Conservation (phyloP, 2,797 vertebrate genomes). For the Cyprinodon diabolis region DNA sequence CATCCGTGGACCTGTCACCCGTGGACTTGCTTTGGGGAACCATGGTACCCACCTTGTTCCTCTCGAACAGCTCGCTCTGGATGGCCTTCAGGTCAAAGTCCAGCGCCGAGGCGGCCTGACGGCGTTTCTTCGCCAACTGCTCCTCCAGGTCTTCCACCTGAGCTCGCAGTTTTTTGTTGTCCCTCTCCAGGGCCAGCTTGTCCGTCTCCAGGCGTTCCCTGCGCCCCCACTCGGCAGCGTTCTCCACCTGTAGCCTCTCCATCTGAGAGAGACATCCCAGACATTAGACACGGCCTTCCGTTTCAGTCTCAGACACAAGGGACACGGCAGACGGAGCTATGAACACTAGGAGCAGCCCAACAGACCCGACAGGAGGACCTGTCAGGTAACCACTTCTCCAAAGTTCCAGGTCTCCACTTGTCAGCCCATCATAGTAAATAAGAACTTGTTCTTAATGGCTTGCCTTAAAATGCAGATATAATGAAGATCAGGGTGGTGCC, state of each 20-base stretch:
- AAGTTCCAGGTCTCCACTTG: no score
- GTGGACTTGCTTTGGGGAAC: not conserved
- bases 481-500: no score
- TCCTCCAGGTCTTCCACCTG: constrained; percentile 93
- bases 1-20: no score
- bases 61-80: constrained; percentile 93
- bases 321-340: no score
- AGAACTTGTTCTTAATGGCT: no score
- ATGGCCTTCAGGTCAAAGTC: constrained; percentile 94
- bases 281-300: not conserved
- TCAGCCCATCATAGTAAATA: no score
- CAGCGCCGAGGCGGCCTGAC: constrained; percentile 89
- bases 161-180: constrained; percentile 95
- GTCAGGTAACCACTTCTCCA: no score
- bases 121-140: constrained; percentile 88
- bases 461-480: no score
- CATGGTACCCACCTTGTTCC: constrained; percentile 87
- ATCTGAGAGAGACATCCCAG: constrained; percentile 78
- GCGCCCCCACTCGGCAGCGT: constrained; percentile 93
- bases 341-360: no score
- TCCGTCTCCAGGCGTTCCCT: constrained; percentile 94
- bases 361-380: no score
- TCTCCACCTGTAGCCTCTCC: constrained; percentile 96
- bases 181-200: constrained; percentile 92
- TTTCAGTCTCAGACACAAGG: no score